These are phyloP conservation scores for Lycopodina hypogea DNA, from an alignment of 37 sponge, comb jelly and placozoan species.

Conservation along the genomic window DNA sequence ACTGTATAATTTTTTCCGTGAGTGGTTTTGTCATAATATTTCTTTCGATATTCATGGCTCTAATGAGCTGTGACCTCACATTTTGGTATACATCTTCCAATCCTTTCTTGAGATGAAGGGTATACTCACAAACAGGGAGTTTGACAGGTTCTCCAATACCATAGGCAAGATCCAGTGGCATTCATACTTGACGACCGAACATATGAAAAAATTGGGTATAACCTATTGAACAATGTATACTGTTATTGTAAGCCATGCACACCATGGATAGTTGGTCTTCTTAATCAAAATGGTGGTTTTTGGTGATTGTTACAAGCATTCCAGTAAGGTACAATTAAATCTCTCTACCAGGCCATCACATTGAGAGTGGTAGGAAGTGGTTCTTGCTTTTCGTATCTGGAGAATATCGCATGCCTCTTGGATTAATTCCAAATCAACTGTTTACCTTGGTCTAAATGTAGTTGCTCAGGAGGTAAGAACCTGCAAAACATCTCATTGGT, in stretches of 20 bases:
- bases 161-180: constrained; percentile 29
- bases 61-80: no score
- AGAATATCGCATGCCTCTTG: constrained; percentile 34
- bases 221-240: constrained; percentile 27
- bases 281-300: constrained; percentile 24
- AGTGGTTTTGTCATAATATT: constrained; percentile 22
- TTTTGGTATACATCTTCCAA: no score
- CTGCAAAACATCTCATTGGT: no score
- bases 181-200: constrained; percentile 48
- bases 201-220: constrained; percentile 45
- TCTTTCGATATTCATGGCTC: not conserved
- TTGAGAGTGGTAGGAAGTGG: no score
- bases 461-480: no score
- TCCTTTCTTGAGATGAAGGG: no score
- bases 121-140: constrained; percentile 20
- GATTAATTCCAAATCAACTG: constrained; percentile 40
- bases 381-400: constrained; percentile 29
- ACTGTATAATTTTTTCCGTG: constrained; percentile 42
- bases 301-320: constrained; percentile 13
- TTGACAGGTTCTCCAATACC: no score
- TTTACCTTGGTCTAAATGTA: constrained; percentile 13
- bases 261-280: constrained; percentile 20
- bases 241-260: no score
- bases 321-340: constrained; percentile 39
- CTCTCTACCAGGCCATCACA: constrained; percentile 65